These are phyloP conservation scores for Patagioenas fasciata DNA, from an alignment of 2,113 vertebrate species.

Conservation along the genomic window DNA sequence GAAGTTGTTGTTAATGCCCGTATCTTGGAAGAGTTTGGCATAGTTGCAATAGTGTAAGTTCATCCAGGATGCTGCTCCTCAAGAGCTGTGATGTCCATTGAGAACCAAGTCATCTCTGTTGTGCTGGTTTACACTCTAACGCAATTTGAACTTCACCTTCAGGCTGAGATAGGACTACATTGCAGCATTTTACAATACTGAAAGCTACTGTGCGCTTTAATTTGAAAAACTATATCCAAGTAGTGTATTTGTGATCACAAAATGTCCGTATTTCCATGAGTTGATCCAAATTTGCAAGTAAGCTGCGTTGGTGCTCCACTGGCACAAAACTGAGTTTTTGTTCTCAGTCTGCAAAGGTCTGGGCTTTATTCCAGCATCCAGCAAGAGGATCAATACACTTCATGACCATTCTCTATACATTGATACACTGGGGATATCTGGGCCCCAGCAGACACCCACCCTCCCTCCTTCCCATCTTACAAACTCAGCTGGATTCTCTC, in stretches of 20 bases:
- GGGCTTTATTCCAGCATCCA: conserved; percentile 26
- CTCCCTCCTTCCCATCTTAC: background rate
- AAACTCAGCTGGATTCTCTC: conserved; percentile 4
- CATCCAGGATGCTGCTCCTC: background rate
- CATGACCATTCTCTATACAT: background rate
- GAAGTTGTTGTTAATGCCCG: background rate
- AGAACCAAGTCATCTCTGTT: background rate
- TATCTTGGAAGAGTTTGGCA: conserved; percentile 7
- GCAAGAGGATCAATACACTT: background rate
- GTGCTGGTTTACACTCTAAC: background rate
- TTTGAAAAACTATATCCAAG: background rate
- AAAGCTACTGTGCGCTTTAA: background rate
- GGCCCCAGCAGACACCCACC: background rate
- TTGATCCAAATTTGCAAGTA: background rate
- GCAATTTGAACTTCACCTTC: background rate
- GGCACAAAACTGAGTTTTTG: background rate
- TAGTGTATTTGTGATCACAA: background rate
- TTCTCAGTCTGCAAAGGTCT: background rate
- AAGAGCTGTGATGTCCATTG: background rate
- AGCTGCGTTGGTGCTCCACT: background rate
- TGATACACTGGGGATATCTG: background rate
- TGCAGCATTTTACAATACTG: background rate
- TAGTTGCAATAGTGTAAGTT: background rate
- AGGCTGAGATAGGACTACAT: background rate
- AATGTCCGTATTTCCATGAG: background rate